Evolutionary conservation across 2,888 invertebrate species (phyloP), one percentile per base, ranked within the genome.

Genomic region (Chloromyia formosa): DNA sequence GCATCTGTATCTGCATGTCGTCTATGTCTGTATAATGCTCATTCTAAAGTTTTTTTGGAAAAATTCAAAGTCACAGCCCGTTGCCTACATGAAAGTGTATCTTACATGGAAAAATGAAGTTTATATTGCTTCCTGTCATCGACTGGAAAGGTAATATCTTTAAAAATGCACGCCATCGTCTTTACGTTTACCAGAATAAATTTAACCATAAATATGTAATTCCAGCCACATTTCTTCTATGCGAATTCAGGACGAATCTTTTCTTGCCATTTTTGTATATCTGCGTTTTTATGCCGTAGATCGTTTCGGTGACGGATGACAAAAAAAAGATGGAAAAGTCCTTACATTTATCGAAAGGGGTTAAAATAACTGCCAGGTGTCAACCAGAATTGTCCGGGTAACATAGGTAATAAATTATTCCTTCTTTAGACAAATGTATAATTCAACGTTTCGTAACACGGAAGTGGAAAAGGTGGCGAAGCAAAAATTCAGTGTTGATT

Each of bases 101-200:
- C n/a, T n/a, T 10, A 16, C 42, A 64, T 64, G n/a, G 42, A 42
- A 40, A 64, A 20, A 64, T 64, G 62, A 64, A 64, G 62, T 64
- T 64, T 64, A 64, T 64, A 64, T 64, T 64, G 62, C 62, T 64
- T 64, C 40, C 62, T 64, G 40, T 64, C 62, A 64, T 9, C 18
- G 40, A 35, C 18, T 42, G 10, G 62, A 42, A 64, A 64, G 42
- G 62, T n/a, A 42, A 64, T 2, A 64, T 64, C 42, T 20, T 40
- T 18, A 42, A 64, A 61, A 56, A 56, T 56, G 56, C 20, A 56
- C 22, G 18, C 5, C 18, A 20, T 56, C 56, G 14, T 56, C 56
- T 20, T 56, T 10, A 20, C 16, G 56, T 16, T 56, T 56, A 4
- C 20, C 10, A 2, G 10, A 56, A 56, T 56, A 56, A 56, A 56